Evolutionary conservation across 1,140 invertebrate species (phyloP).

Genomic region (Leptonema lineaticorne): DNA sequence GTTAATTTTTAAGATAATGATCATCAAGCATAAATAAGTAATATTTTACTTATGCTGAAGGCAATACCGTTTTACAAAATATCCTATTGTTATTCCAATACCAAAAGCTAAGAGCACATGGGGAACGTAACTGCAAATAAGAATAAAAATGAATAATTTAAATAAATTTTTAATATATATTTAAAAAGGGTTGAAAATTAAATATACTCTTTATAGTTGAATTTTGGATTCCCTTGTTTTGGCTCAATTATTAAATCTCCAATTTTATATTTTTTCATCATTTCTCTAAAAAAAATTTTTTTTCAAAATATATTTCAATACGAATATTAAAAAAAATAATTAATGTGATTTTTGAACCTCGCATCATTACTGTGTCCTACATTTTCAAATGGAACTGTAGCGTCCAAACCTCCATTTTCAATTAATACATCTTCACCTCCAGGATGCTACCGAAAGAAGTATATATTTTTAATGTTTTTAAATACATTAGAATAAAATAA

Average conservation of each 20-base stretch:
- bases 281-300: constrained; percentile 59
- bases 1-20: too few relatives aligned
- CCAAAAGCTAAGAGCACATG: constrained; percentile 25
- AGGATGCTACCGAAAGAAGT: too few relatives aligned
- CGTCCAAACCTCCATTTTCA: constrained; percentile 75
- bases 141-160: neutral
- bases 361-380: constrained; percentile 85
- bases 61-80: neutral
- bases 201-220: constrained; percentile 24
- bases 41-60: too few relatives aligned
- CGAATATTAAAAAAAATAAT: constrained; percentile 1
- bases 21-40: too few relatives aligned
- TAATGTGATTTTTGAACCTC: constrained; percentile 50
- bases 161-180: neutral
- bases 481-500: too few relatives aligned
- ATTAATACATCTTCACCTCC: constrained; percentile 81
- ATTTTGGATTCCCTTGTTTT: constrained; percentile 33
- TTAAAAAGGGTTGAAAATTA: neutral
- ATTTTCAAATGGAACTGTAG: constrained; percentile 79
- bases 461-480: too few relatives aligned
- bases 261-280: constrained; percentile 85
- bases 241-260: constrained; percentile 62
- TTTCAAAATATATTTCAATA: constrained; percentile 13
- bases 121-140: constrained; percentile 35
- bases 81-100: constrained; percentile 30